Percentiles rank a stretch among this genome's conserved stretches.
Conservation (phyloP, 2,113 vertebrate species). For the Catharus fuscescens region DNA sequence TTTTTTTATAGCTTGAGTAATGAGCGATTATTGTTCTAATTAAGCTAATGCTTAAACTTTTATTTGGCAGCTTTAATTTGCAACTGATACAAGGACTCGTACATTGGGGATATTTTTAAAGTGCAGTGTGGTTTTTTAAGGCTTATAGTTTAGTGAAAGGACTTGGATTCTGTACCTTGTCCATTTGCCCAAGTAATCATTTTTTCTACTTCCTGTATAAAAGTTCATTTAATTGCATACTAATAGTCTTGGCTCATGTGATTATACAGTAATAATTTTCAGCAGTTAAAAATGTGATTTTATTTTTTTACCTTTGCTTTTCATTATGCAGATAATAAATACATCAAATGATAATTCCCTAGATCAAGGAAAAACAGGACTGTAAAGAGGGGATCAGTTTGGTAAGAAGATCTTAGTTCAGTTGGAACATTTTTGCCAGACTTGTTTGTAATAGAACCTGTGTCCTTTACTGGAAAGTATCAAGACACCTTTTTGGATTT, state of each 20-base stretch:
- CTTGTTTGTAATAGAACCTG: neutral
- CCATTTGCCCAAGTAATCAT: neutral
- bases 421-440: constrained; percentile 15
- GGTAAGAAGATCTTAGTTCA: constrained; percentile 56
- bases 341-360: constrained; percentile 54
- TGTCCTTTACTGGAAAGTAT: neutral
- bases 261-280: neutral
- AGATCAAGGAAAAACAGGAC: constrained; percentile 61
- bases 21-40: neutral
- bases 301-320: constrained; percentile 57
- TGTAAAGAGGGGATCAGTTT: constrained; percentile 63
- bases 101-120: neutral
- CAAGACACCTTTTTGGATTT: neutral
- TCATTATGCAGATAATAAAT: constrained; percentile 53
- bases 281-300: constrained; percentile 29
- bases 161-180: neutral
- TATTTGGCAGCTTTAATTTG: neutral
- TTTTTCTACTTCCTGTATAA: neutral
- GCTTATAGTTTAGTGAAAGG: neutral
- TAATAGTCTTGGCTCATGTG: neutral
- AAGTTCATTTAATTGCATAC: neutral
- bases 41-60: neutral
- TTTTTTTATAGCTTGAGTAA: neutral
- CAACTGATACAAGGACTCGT: neutral
- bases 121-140: neutral